Conservation (phyloP, 2,113 vertebrate species). For the Alethe castanea region DNA sequence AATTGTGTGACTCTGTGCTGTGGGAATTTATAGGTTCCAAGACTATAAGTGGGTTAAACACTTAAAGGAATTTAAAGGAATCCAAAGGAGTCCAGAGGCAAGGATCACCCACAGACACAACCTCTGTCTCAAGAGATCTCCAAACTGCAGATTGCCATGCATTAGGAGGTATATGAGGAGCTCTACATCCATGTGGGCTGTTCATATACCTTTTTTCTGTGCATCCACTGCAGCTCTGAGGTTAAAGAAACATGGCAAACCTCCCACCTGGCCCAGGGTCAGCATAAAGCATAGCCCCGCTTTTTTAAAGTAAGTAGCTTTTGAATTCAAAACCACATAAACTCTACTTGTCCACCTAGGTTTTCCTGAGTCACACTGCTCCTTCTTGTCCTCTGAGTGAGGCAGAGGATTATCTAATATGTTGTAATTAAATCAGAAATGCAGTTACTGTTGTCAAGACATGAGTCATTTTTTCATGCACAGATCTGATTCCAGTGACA, state of each 20-base stretch:
- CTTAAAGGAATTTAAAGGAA: neutral
- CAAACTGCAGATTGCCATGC: neutral
- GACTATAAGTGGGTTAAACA: neutral
- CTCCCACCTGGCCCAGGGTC: neutral
- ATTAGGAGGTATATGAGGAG: neutral
- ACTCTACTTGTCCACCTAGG: neutral
- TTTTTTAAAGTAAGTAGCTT: neutral
- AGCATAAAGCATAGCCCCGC: fast-evolving
- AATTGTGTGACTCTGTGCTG: neutral
- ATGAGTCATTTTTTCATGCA: neutral
- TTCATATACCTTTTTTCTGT: neutral
- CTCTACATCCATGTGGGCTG: neutral
- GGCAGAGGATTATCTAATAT: neutral
- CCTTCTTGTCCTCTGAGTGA: neutral
- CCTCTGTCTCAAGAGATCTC: neutral
- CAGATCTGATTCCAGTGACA: neutral
- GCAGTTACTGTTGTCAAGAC: neutral
- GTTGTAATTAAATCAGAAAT: neutral
- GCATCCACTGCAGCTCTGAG: neutral
- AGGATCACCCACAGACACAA: neutral
- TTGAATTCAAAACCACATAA: neutral
- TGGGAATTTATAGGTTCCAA: neutral
- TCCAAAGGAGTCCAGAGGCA: neutral
- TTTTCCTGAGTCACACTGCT: neutral
- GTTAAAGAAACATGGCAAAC: neutral